Base-by-base conservation (phyloP, 2,113 vertebrate species). In the Oenanthe melanoleuca region DNA sequence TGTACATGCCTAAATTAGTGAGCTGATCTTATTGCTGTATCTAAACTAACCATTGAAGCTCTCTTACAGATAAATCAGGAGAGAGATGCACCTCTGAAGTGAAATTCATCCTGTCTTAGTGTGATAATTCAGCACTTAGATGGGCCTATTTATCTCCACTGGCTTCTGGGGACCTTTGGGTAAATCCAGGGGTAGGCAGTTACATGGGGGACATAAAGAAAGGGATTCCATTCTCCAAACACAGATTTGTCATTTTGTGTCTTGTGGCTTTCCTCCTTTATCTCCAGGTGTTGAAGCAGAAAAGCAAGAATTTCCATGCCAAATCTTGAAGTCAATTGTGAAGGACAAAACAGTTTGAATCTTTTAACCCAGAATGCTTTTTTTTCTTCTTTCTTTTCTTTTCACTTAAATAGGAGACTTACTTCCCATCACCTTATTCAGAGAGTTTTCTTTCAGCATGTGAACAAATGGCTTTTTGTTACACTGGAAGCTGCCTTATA, bases 351-450 rank as follows among this genome's bases (percentile, higher is more conserved):
- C 0, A 0, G 2, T 57, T 80, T 61, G 11, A 55, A 11, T 33
- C 45, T 55, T 53, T 55, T 15, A 6, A 23, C 4, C 1, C 0
- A 11, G 75, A 56, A 37, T 49, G 4, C 1, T 1, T 18, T 60
- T 53, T 65, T 61, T 29, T 13, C 31, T 64, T 21, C 3, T 33
- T 55, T 69, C 34, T 28, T 45, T 67, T 50, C 11, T 49, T 20
- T 9, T 5, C 1, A 3, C 4, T 28, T 60, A 7, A 59, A 33
- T 21, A 57, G 7, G 3, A 89, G 22, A 44, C 13, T 87, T 33
- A 57, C 11, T 67, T 33, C 12, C 7, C 10, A 6, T 56, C 37
- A 61, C 14, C 11, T 56, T 60, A 44, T 57, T 55, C 66, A 67
- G 29, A 71, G 11, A 47, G 3, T 34, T 92, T 89, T 67, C 19